Base-by-base conservation (phyloP, 2,113 vertebrate genomes). In the Aix galericulata region DNA sequence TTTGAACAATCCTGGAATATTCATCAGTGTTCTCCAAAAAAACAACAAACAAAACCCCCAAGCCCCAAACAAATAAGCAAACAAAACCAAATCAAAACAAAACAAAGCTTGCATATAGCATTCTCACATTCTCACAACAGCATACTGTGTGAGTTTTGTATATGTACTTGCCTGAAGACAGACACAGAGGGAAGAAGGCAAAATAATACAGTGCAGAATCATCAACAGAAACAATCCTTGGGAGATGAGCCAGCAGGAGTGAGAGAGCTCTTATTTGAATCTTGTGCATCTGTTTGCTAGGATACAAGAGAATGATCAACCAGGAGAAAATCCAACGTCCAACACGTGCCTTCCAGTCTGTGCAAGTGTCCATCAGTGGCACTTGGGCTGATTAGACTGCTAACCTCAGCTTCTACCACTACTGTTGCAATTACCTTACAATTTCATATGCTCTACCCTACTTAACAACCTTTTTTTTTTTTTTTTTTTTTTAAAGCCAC, bases 11-110 rank as follows among this genome's bases (percentile, higher is more conserved):
- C 46, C 42, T 62, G 80, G 22, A 77, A 86, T 18, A 63, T 3
- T 50, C 31, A 38, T 2, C 2, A 17, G 7, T 0, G 0, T 46
- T 63, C 9, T 59, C 63, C 29, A 4, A 20, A 77, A 86, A 56
- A 62, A 62, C 22, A 36, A 62, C 13, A 53, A 23, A 48, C 32
- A 38, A 36, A 63, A 48, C 10, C 46, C 20, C 8, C 13, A 14
- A 60, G 23, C 59, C 34, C 23, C 14, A 62, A 62, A 62, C 22
- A 62, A 36, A 36, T 9, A 17, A 36, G 25, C 22, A 52, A 26
- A 50, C 48, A 50, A 50, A 52, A 52, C 50, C 50, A 52, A 52
- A 52, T 25, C 50, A 52, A 52, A 52, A 52, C 8, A 62, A 36
- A 36, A 6, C 22, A 36, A 62, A 62, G 4, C 1, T 7, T 74